These are phyloP conservation scores for Elymnias hypermnestra DNA, from an alignment of 1,140 invertebrate genomes.

Conservation along the genomic window DNA sequence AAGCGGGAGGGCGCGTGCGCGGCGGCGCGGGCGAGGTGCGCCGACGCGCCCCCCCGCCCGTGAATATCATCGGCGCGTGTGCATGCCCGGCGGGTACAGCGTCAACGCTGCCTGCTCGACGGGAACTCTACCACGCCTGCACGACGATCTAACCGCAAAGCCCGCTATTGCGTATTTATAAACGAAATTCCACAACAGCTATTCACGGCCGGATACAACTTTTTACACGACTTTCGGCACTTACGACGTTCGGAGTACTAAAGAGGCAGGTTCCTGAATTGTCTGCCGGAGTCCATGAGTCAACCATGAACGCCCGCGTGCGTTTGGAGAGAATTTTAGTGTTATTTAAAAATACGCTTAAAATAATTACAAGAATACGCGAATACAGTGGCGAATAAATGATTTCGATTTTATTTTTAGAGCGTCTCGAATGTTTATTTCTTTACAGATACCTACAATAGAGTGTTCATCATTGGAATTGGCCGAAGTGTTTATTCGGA, in stretches of 20 bases:
- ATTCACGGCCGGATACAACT: conserved; percentile 66
- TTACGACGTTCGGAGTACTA: conserved; percentile 70
- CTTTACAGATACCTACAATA: conserved; percentile 18
- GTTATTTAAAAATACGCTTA: conserved; percentile 45
- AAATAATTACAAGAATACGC: conserved; percentile 47
- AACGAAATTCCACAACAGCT: conserved; percentile 63
- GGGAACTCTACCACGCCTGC: conserved; percentile 13
- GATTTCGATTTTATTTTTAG: conserved; percentile 37
- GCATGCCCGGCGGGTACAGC: conserved; percentile 30
- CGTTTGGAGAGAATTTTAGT: conserved; percentile 32
- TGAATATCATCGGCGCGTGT: conserved; percentile 59
- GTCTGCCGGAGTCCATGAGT: conserved; percentile 58
- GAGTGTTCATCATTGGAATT: conserved; percentile 14
- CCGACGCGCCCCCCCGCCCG: conserved; percentile 61
- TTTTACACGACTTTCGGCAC: conserved; percentile 74
- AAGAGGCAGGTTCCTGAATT: conserved; percentile 50
- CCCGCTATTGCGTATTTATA: conserved; percentile 62
- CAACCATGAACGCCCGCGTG: conserved; percentile 34
- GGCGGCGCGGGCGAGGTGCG: conserved; percentile 44
- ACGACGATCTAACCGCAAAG: conserved; percentile 10
- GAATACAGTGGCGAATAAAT: conserved; percentile 36
- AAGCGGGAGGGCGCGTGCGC: conserved; percentile 43
- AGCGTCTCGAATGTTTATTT: conserved; percentile 22
- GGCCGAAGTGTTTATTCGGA: conserved; percentile 12
- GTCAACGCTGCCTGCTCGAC: neutral